Evolutionary conservation across 37 sponge, comb jelly and placozoan genomes (phyloP).

Genomic region (Diacarnus erythraeanus): DNA sequence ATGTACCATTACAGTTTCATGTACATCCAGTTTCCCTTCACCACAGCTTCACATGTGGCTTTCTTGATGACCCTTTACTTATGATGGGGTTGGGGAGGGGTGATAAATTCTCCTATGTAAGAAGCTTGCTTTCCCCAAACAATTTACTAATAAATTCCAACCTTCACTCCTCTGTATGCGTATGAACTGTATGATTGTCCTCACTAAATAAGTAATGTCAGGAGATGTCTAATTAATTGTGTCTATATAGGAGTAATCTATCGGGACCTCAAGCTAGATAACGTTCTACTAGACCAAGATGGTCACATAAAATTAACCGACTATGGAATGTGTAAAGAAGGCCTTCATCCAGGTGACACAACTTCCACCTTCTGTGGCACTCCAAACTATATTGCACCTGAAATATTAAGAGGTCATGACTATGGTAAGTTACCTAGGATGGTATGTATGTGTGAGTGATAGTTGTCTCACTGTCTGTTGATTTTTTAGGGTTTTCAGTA

Average conservation of each 20-base stretch:
- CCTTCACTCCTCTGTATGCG: too few relatives aligned
- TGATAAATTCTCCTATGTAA: too few relatives aligned
- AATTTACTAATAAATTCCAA: too few relatives aligned
- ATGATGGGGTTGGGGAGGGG: too few relatives aligned
- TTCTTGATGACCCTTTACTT: too few relatives aligned
- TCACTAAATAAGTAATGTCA: too few relatives aligned
- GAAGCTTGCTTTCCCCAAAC: too few relatives aligned
- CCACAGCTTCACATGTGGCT: too few relatives aligned
- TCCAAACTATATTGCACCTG: slow-evolving; percentile 98
- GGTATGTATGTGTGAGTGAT: background rate
- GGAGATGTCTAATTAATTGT: too few relatives aligned
- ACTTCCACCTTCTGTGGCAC: slow-evolving; percentile 99
- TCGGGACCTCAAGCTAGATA: slow-evolving; percentile 95
- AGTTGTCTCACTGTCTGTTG: background rate
- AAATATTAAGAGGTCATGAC: slow-evolving; percentile 90
- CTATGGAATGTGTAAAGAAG: slow-evolving; percentile 98
- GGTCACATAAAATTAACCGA: slow-evolving; percentile 98
- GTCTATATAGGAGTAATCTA: slow-evolving; percentile 81
- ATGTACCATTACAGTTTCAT: too few relatives aligned
- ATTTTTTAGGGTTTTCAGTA: slow-evolving; percentile 76
- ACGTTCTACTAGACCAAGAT: slow-evolving; percentile 89
- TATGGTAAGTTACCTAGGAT: slow-evolving; percentile 79
- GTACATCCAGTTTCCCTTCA: too few relatives aligned
- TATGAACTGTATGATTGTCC: too few relatives aligned
- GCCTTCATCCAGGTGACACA: slow-evolving; percentile 87